Evolutionary conservation across 2,888 invertebrate species (phyloP).

Genomic region (Andricus quercusramuli): DNA sequence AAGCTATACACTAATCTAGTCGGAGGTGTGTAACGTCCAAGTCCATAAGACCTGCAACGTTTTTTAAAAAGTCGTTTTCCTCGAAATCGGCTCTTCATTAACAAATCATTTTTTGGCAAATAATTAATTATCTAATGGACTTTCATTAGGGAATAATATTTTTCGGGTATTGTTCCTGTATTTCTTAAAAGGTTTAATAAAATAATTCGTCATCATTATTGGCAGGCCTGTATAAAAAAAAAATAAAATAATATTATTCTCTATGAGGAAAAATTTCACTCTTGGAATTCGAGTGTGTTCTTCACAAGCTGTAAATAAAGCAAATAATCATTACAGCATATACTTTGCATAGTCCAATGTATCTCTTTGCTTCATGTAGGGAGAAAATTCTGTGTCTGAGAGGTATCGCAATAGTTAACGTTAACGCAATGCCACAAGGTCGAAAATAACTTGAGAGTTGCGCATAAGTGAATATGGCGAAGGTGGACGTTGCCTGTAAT

Average conservation of each 20-base stretch:
- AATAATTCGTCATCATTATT: no score
- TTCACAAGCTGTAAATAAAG: conserved; percentile 15
- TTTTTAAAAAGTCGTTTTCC: no score
- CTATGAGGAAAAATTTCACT: background rate
- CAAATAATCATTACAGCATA: background rate
- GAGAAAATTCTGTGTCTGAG: conserved; percentile 6
- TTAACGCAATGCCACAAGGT: conserved; percentile 13
- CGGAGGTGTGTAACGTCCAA: no score
- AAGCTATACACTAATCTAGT: no score
- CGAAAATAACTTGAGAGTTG: conserved; percentile 4
- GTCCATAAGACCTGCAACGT: no score
- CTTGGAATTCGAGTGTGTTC: conserved; percentile 6
- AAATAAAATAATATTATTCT: background rate
- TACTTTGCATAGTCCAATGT: conserved; percentile 24
- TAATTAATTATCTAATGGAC: no score
- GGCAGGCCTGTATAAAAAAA: background rate
- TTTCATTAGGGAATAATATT: no score
- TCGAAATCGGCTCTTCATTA: no score
- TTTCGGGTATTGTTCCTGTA: no score
- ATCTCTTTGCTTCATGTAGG: background rate
- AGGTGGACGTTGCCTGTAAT: conserved; percentile 18
- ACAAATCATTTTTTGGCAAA: no score
- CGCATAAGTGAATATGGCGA: background rate
- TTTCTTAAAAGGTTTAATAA: no score
- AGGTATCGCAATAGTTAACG: background rate